phyloP scores from a whole-genome alignment of 2,113 vertebrate species.

The Pteropus alecto region DNA sequence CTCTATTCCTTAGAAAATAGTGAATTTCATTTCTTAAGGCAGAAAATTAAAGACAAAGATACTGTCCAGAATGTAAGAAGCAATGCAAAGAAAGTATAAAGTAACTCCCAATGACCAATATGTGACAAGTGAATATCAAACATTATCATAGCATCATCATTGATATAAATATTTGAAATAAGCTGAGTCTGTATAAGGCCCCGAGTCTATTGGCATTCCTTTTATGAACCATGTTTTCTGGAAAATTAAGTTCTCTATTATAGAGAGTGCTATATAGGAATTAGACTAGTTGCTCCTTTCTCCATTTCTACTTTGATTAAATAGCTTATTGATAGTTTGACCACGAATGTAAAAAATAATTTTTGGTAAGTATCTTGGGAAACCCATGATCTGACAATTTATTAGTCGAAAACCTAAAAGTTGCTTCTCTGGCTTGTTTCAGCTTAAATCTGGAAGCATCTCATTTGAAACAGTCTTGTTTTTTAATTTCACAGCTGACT shows the following conservation, averaged over 20 bases:
- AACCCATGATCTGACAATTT: background rate
- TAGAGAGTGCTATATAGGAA: background rate
- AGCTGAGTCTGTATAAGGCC: background rate
- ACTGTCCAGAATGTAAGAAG: background rate
- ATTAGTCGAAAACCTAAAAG: background rate
- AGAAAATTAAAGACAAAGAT: background rate
- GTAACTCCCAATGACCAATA: background rate
- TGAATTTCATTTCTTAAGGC: background rate
- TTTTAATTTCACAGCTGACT: background rate
- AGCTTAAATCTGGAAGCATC: slow-evolving; percentile 46
- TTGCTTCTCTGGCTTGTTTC: slow-evolving; percentile 18
- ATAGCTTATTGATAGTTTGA: background rate
- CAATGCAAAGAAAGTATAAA: background rate
- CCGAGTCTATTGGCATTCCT: background rate
- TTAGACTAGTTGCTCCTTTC: background rate
- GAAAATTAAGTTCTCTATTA: background rate
- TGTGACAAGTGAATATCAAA: background rate
- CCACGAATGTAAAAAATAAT: background rate
- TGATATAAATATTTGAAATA: background rate
- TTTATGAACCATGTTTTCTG: background rate
- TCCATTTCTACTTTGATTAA: background rate
- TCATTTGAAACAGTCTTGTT: background rate
- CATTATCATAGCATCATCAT: background rate
- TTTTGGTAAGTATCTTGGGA: background rate
- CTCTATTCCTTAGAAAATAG: background rate